Conservation (phyloP, 2,888 invertebrate species). For the Reticulitermes lucifugus region DNA sequence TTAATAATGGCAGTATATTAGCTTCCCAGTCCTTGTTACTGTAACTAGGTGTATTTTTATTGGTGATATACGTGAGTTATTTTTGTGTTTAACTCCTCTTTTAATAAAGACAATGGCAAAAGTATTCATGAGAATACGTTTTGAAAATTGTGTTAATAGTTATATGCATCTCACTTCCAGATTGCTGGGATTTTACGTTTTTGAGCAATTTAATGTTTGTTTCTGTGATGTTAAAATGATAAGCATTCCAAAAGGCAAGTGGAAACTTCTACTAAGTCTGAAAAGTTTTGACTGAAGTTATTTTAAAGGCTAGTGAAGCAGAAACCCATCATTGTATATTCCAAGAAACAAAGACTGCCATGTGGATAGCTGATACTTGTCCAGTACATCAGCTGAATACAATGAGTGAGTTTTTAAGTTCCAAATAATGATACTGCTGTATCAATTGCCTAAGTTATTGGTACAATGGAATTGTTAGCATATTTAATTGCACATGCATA, state of each 20-base stretch:
- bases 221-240: not conserved
- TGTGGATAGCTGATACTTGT: not conserved
- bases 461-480: not conserved
- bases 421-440: not conserved
- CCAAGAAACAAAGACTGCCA: not conserved
- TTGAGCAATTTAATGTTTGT: not conserved
- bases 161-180: not conserved
- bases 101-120: not conserved
- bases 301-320: constrained; percentile 37
- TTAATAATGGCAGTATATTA: not conserved
- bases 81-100: not conserved
- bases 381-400: no score
- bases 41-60: not conserved
- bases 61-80: not conserved
- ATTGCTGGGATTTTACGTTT: not conserved
- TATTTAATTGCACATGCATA: not conserved
- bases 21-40: not conserved
- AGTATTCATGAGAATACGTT: not conserved
- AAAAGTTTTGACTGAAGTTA: not conserved
- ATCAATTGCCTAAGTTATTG: not conserved
- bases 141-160: not conserved
- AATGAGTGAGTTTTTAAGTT: no score
- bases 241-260: not conserved
- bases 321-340: not conserved
- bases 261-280: not conserved